Evolutionary conservation across 2,797 vertebrate species (phyloP).

Genomic region (Chanos chanos): DNA sequence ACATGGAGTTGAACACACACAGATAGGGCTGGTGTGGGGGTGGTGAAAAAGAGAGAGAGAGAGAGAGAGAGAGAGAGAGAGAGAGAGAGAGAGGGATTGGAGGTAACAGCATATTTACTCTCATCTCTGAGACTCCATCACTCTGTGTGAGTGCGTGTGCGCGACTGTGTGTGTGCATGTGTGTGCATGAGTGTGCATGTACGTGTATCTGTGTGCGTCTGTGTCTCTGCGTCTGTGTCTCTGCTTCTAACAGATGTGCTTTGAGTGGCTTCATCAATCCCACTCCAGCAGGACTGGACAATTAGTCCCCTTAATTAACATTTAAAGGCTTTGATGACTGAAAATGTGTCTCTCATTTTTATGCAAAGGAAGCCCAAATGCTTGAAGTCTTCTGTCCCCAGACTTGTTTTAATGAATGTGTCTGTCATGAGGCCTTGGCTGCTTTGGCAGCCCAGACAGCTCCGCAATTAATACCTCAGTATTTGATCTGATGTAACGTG

Average conservation of each 20-base stretch:
- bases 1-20: conserved; percentile 38
- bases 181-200: conserved; percentile 12
- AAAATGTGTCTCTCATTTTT: conserved; percentile 33
- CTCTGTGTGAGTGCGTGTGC: no score
- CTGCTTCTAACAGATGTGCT: conserved; percentile 56
- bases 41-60: background rate
- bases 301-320: conserved; percentile 57
- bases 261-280: conserved; percentile 57
- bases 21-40: background rate
- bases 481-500: no score
- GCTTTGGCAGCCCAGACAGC: no score
- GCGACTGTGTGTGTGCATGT: conserved; percentile 2
- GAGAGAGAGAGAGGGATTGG: no score
- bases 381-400: background rate
- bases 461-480: no score
- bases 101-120: no score
- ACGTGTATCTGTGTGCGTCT: background rate
- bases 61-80: background rate
- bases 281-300: conserved; percentile 51
- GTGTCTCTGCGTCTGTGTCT: conserved; percentile 28
- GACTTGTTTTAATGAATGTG: background rate
- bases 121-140: no score
- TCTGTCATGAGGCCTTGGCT: background rate
- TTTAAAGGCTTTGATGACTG: conserved; percentile 57
- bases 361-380: conserved; percentile 18